Evolutionary conservation across 92 coral and sea anemone species (phyloP).

Genomic region (Umimayanthus chanpuru): DNA sequence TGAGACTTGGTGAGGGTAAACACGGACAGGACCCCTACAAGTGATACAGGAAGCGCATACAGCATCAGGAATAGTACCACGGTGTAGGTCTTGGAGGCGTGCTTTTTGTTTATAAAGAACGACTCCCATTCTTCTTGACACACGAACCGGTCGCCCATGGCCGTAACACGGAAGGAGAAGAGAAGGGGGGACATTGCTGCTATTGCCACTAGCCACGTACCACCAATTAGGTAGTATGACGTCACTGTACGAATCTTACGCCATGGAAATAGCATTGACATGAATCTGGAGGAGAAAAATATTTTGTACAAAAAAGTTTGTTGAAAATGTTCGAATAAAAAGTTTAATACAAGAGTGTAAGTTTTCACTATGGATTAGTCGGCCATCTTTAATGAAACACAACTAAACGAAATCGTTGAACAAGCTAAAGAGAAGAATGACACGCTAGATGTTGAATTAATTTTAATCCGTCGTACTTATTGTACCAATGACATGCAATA

Average conservation of each 20-base stretch:
- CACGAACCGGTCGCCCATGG: conserved; percentile 31
- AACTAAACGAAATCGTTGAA: too few species aligned
- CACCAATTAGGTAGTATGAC: conserved; percentile 31
- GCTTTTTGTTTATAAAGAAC: conserved; percentile 40
- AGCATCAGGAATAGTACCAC: conserved; percentile 34
- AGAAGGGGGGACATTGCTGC: conserved; percentile 41
- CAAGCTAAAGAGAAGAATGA: too few species aligned
- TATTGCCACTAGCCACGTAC: conserved; percentile 32
- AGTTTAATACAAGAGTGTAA: background rate
- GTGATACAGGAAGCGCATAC: conserved; percentile 16
- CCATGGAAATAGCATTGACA: conserved; percentile 40
- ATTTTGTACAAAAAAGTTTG: background rate
- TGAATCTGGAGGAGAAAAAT: conserved; percentile 10
- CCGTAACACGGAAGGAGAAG: conserved; percentile 31
- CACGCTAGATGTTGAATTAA: too few species aligned
- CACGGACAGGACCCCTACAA: conserved; percentile 1
- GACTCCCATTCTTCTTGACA: conserved; percentile 44
- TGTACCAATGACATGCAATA: too few species aligned
- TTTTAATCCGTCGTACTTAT: too few species aligned
- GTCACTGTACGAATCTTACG: conserved; percentile 43
- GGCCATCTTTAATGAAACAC: too few species aligned
- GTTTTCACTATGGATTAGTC: too few species aligned
- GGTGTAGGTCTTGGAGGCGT: conserved; percentile 37
- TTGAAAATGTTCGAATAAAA: background rate
- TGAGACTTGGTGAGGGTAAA: background rate